Percentiles rank a stretch among this genome's conserved stretches.
Evolutionary conservation across 2,113 vertebrate genomes (phyloP).

Genomic region (Poeciliopsis turrubarensis): DNA sequence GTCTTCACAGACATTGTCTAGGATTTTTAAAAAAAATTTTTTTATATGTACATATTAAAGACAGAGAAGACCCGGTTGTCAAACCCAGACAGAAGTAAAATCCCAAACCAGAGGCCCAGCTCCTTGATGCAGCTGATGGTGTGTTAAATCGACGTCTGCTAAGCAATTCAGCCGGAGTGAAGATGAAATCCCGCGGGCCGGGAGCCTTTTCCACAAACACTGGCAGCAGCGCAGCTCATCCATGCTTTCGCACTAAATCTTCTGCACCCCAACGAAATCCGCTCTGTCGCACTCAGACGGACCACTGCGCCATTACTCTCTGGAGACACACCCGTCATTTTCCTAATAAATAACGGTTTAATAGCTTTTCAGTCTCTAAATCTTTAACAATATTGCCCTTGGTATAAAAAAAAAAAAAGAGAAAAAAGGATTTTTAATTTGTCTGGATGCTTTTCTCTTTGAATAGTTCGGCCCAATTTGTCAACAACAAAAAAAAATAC

Average conservation of each 20-base stretch:
- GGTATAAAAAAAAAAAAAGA: no score
- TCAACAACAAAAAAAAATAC: no score
- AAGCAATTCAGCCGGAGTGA: conserved; percentile 59
- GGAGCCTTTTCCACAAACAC: conserved; percentile 44
- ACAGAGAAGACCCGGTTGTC: conserved; percentile 18
- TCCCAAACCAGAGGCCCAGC: not conserved
- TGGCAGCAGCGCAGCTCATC: conserved; percentile 16
- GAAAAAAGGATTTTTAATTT: no score
- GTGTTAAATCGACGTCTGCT: conserved; percentile 52
- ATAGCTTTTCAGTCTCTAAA: no score
- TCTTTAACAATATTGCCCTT: no score
- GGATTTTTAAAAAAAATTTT: not conserved
- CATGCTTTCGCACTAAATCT: conserved; percentile 16
- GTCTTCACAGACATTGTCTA: not conserved
- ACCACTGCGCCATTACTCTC: not conserved
- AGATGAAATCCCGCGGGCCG: conserved; percentile 34
- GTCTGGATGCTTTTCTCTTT: no score
- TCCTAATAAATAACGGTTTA: no score
- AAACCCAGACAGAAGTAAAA: conserved; percentile 29
- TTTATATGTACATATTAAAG: not conserved
- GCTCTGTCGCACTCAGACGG: not conserved
- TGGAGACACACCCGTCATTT: no score
- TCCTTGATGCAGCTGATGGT: conserved; percentile 18
- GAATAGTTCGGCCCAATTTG: no score
- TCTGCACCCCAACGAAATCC: not conserved